phyloP scores from a whole-genome alignment of 1,140 invertebrate species.

The Drosophila lacertosa region DNA sequence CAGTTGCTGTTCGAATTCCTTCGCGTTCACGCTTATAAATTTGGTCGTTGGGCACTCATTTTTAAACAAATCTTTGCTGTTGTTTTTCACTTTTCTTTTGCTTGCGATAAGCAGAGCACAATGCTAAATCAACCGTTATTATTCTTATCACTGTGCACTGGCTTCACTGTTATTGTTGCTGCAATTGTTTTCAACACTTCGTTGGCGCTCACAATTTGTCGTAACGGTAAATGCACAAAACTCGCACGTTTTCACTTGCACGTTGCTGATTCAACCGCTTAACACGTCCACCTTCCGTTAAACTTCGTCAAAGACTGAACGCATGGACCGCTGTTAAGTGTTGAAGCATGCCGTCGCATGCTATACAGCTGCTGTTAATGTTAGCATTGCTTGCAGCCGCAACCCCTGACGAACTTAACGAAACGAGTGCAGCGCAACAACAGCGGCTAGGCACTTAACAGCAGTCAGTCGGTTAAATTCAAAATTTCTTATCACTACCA shows the following conservation, averaged over 20 bases:
- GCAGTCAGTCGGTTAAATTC: slow-evolving; percentile 13
- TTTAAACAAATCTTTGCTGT: slow-evolving; percentile 3
- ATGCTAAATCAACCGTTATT: not conserved
- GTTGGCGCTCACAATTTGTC: not conserved
- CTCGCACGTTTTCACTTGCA: slow-evolving; percentile 15
- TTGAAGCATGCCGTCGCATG: not conserved
- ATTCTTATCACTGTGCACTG: slow-evolving; percentile 4
- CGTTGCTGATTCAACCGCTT: slow-evolving; percentile 4
- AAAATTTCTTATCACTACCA: slow-evolving; percentile 29
- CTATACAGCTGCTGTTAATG: slow-evolving; percentile 1
- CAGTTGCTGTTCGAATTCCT: not conserved
- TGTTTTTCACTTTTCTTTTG: not conserved
- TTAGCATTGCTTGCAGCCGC: slow-evolving; percentile 16
- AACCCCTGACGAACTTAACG: slow-evolving; percentile 38
- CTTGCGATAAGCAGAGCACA: no score
- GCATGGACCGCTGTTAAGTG: slow-evolving; percentile 2
- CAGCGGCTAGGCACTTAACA: slow-evolving; percentile 3
- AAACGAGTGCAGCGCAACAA: slow-evolving; percentile 25
- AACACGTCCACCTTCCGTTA: slow-evolving; percentile 22
- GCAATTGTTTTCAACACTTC: slow-evolving; percentile 15
- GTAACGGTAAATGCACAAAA: slow-evolving; percentile 23
- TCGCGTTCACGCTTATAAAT: not conserved
- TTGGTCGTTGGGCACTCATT: slow-evolving; percentile 23
- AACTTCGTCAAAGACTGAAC: slow-evolving; percentile 39
- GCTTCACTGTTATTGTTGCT: slow-evolving; percentile 1